These are phyloP conservation scores for Julus scanicus DNA, from an alignment of 2,888 invertebrate species.

Conservation along the genomic window DNA sequence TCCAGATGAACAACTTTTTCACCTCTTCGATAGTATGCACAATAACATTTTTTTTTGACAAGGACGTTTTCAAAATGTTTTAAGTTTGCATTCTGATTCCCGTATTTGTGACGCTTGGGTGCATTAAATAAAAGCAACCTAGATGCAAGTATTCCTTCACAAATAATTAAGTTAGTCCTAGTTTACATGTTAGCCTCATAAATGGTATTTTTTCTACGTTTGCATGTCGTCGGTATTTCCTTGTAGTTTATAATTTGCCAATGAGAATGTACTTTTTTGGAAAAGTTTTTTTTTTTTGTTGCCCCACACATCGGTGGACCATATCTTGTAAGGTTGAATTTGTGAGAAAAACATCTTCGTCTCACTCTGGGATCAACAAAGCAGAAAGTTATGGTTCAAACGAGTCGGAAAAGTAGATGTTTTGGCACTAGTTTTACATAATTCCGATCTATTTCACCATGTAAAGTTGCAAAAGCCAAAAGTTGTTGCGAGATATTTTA, in stretches of 20 bases:
- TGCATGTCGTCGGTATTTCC: background rate
- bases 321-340: slow-evolving; percentile 6
- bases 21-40: too few species aligned
- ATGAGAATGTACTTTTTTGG: background rate
- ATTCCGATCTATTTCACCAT: background rate
- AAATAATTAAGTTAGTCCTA: background rate
- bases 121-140: background rate
- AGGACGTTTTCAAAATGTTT: too few species aligned
- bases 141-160: background rate
- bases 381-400: slow-evolving; percentile 31
- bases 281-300: slow-evolving; percentile 14
- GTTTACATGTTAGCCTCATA: background rate
- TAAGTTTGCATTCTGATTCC: background rate
- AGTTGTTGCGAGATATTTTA: background rate
- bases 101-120: background rate
- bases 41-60: background rate
- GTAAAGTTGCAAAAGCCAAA: background rate
- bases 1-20: background rate
- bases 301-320: slow-evolving; percentile 10
- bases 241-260: slow-evolving; percentile 15
- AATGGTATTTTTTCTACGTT: background rate
- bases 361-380: background rate
- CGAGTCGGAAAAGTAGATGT: background rate
- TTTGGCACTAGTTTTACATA: slow-evolving; percentile 9
- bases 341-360: slow-evolving; percentile 11